phyloP scores from a whole-genome alignment of 2,888 invertebrate species.

The Steinernema hermaphroditum region DNA sequence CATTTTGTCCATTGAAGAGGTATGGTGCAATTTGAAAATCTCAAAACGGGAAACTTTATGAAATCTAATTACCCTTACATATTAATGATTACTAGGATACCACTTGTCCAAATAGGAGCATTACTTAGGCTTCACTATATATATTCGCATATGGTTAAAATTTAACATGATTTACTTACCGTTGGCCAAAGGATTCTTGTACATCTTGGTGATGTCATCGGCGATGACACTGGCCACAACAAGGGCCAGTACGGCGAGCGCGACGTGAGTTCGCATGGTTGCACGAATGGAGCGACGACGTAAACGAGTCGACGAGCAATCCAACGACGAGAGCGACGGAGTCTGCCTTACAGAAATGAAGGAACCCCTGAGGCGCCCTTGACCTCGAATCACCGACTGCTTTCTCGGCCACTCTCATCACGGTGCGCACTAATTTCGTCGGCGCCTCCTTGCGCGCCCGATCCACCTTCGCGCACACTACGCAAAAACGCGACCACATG shows the following conservation, averaged over 20 bases:
- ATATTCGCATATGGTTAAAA: too few species aligned
- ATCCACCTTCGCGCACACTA: conserved; percentile 25
- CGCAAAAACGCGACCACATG: conserved; percentile 30
- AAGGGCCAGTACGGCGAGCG: conserved; percentile 39
- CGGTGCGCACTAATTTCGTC: conserved; percentile 13
- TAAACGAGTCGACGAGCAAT: too few species aligned
- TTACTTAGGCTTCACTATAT: too few species aligned
- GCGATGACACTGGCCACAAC: conserved; percentile 40
- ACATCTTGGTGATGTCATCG: conserved; percentile 58
- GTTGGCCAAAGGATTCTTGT: conserved; percentile 60
- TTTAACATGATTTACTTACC: conserved; percentile 37
- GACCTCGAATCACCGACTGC: conserved; percentile 20
- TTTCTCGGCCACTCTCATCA: conserved; percentile 25
- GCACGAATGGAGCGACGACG: conserved; percentile 15
- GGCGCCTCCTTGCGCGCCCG: background rate
- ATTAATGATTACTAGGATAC: too few species aligned
- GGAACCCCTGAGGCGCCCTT: conserved; percentile 27
- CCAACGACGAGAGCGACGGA: background rate
- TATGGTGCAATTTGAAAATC: too few species aligned
- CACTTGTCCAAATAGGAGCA: too few species aligned
- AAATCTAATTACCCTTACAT: too few species aligned
- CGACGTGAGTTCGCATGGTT: conserved; percentile 34
- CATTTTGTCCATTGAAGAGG: too few species aligned
- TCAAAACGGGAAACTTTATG: too few species aligned
- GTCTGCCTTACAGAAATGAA: conserved; percentile 25